A percentile compares a stretch with the other conserved stretches of the same genome.
phyloP scores from a whole-genome alignment of 2,888 invertebrate genomes.

The Cheilosia impressa region DNA sequence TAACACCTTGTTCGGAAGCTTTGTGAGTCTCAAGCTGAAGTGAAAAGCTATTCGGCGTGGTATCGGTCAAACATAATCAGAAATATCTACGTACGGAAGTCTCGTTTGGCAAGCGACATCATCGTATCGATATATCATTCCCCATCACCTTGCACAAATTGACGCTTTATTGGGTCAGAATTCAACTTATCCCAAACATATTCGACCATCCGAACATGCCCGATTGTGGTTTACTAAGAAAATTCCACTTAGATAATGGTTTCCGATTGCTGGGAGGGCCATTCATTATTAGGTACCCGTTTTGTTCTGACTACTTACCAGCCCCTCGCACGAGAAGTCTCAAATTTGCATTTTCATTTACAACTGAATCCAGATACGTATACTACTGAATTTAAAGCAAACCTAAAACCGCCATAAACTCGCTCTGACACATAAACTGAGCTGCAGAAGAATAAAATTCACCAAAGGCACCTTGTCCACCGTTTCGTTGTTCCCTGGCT shows the following conservation, averaged over 20 bases:
- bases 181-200: too few relatives aligned
- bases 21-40: too few relatives aligned
- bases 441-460: slow-evolving; percentile 37
- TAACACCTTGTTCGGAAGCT: too few relatives aligned
- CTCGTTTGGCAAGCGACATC: too few relatives aligned
- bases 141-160: too few relatives aligned
- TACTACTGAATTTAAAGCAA: slow-evolving; percentile 11
- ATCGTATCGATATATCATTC: too few relatives aligned
- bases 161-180: too few relatives aligned
- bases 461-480: slow-evolving; percentile 28
- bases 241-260: not conserved
- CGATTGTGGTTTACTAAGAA: not conserved
- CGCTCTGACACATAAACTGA: slow-evolving; percentile 32
- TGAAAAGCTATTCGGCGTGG: too few relatives aligned
- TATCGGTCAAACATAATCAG: too few relatives aligned
- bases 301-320: not conserved
- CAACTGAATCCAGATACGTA: slow-evolving; percentile 4
- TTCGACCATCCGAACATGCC: not conserved
- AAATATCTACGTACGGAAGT: too few relatives aligned
- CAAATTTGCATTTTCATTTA: slow-evolving; percentile 52
- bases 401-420: slow-evolving; percentile 60
- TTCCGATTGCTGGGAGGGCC: not conserved
- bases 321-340: not conserved
- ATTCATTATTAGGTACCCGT: not conserved
- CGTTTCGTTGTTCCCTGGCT: not conserved